Base-by-base conservation (phyloP, 1,140 invertebrate genomes). In the Drosophila setifemur region DNA sequence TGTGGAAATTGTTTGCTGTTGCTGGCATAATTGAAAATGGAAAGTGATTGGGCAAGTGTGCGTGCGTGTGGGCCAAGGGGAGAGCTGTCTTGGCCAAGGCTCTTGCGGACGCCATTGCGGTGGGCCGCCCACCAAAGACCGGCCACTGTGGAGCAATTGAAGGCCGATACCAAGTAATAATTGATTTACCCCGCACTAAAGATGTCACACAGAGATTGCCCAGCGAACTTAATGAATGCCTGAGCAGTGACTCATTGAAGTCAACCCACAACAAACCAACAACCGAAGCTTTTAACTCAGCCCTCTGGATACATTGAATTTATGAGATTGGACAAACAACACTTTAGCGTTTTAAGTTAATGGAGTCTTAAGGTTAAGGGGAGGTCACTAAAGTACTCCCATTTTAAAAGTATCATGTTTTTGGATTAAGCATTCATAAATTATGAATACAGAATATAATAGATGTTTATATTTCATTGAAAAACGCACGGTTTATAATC, bases 1-100 rank as follows among this genome's bases (percentile, higher is more conserved):
- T 5, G 21, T 23, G 40, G 48, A 49, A 54, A 77, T 73, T 71
- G 66, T 52, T 66, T 61, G 58, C 47, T 58, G 35, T 85, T 71
- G 79, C 58, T 67, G 67, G 66, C 81, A 54, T 79, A 86, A 85
- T 79, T 67, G 70, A 79, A 85, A 85, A 79, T 78, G 50, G 54
- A 85, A 86, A 85, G 78, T 85, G 70, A 61, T 64, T 73, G 44
- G 6, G 21, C 12, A 6, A 28, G 44, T 40, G 19, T 23, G 39
- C 2, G 28, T 29, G 53, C 33, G 75, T 26, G 29, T 42, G 42
- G 57, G 37, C 31, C 16, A 25, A 49, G 21, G 33, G 43, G 16
- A 54, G 31, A 44, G 55, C 48, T 50, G n/a, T n/a, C 35, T 50
- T 40, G 73, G 42, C 57, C 69, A 70, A 49, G 68, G 68, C 29